Base-by-base conservation (phyloP, 2,888 invertebrate species). In the Drosophila picticornis region DNA sequence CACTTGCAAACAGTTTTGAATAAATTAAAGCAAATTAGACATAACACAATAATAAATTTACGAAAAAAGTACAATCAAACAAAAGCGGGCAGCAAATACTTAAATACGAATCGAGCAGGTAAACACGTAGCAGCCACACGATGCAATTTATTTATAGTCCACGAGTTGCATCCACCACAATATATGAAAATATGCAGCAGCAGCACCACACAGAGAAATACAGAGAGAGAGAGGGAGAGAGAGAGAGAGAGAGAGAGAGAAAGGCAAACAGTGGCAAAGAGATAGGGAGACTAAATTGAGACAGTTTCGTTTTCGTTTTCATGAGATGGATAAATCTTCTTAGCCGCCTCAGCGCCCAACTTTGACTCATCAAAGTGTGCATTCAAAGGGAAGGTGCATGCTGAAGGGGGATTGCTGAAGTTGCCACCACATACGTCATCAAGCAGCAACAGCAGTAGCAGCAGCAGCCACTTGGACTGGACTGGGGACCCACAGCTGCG, bases 301-400 rank as follows among this genome's bases (percentile, higher is more conserved):
- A 76, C 72, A 83, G 69, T 86, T 90, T 87, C 79, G 80, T 74
- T 88, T 88, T 90, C 90, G 56, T 77, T 90, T 90, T 77, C 81
- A 78, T 86, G 68, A 68, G 81, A 76, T 77, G 65, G 73, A 74
- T 78, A 84, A 72, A 65, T 79, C 68, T 65, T 71, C 69, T 64
- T 69, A 52, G 65, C n/a, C 36, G 66, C 61, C 66, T 60, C 53
- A 66, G 36, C 31, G 50, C 53, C 62, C 56, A 67, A 58, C 62
- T 66, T 87, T 82, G 80, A 73, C 71, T 73, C 75, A 85, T 63
- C 75, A 40, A 56, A 36, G 43, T 29, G 55, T 68, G 62, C 46
- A 19, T 38, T 27, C 11, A 52, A 22, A 10, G 27, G 13, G 1
- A 16, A 22, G 19, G 19, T 19, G 16, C 7, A 34, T 0, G 25